Evolutionary conservation across 92 coral and sea anemone genomes (phyloP), one percentile per base, ranked within the genome.

Genomic region (Parazoanthus atlanticus): DNA sequence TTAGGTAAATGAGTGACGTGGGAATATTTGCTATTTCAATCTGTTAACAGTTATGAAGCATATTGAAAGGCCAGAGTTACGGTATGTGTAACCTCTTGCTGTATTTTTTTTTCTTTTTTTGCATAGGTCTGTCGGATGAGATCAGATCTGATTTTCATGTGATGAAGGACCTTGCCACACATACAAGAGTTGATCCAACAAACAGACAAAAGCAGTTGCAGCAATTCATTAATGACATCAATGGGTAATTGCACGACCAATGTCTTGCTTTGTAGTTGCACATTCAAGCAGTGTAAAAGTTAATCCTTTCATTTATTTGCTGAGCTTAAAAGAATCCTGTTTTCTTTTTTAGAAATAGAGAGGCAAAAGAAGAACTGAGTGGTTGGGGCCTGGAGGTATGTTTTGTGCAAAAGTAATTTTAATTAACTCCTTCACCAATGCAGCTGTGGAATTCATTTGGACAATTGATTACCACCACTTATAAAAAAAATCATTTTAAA

Each of bases 161-260:
- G 43, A 97, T 97, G 99, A 97, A 97, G 80, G 99, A 97, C 46
- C 90, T 97, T 8, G 96, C 99, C 12, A 92, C 90, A 4, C 98
- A 97, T 41, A 97, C 99, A 16, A 81, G 98, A 34, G 91, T 97
- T 76, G 96, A 91, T 34, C 99, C 99, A 2, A 89, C 92, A 71
- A 88, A 84, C 15, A 76, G 99, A n/a, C 89, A 91, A 33, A 74
- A 86, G 31, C 90, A 89, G 41, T 90, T 97, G 65, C 82, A 87
- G 61, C 85, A 71, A 64, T 95, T 97, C 69, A 95, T 97, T 86
- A 61, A 70, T 25, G 94, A 92, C 49, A 91, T 97, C 54, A 86
- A 88, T 82, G 89, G 91, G 99, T 96, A 81, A 71, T 9, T 80
- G 26, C 52, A 10, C 2, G 0, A 25, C 43, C 26, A 52, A 19